Base-by-base conservation (phyloP, 2,888 invertebrate species). In the Drosophila hawaiiensis region DNA sequence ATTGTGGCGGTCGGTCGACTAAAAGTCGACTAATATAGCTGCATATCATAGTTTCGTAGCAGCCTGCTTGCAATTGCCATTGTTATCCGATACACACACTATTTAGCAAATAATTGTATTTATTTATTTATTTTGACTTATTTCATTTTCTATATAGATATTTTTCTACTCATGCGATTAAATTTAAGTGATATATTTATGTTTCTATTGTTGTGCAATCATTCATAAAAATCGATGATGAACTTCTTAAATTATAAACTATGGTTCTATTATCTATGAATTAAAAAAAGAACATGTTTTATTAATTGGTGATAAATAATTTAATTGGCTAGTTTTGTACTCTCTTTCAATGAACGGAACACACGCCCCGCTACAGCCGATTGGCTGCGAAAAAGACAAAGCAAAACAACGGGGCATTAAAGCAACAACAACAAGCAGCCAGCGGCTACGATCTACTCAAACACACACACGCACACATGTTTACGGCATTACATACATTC, bases 371-470 rank as follows among this genome's bases (percentile, higher is more conserved):
- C 41, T 14, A 3, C 22, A 31, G 63, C 61, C 37, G 78, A 80
- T 81, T 80, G 82, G 80, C 28, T 58, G 55, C 22, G 28, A 12
- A 50, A 59, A 67, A 67, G 56, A 78, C 74, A 81, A 81, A 67
- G 64, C 43, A 76, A 68, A 61, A 12, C 65, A 78, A 78, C 56
- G 61, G 33, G 39, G 28, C 43, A 52, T 31, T 33, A 25, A 41
- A 55, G 14, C 33, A 33, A 33, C 49, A 63, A 28, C 55, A 33
- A 28, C 10, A 14, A 35, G 10, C 43, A 31, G 28, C 0, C 31
- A 55, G 33, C 25, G 68, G 63, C 61, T 59, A 49, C 55, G 79
- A 79, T 79, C 79, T 65, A 33, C 71, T 41, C 80, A 61, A 75
- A 68, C 35, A 12, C 52, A 59, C 71, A 55, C 47, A 54, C 49